A percentile compares a stretch with the other conserved stretches of the same genome.
Conservation (phyloP, 2,113 vertebrate genomes). For the Steatornis caripensis region DNA sequence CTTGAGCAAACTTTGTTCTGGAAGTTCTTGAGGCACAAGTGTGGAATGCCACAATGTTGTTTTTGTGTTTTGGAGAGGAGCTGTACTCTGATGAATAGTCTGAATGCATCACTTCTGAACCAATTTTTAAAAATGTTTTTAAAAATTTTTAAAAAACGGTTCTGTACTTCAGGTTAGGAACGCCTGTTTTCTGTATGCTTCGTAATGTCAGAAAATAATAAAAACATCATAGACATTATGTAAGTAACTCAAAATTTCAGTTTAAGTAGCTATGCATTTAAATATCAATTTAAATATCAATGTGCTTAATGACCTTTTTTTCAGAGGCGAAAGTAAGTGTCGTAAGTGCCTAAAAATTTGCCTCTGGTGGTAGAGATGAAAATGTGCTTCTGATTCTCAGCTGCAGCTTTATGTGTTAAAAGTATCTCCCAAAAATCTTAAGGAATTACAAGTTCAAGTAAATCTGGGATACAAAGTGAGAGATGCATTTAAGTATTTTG, state of each 20-base stretch:
- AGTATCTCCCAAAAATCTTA: neutral
- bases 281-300: neutral
- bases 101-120: neutral
- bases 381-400: neutral
- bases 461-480: neutral
- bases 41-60: neutral
- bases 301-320: neutral
- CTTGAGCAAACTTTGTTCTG: neutral
- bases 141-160: neutral
- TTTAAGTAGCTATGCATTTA: neutral
- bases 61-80: neutral
- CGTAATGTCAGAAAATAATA: neutral
- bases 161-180: neutral
- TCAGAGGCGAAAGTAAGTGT: neutral
- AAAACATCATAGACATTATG: neutral
- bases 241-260: neutral
- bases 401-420: neutral
- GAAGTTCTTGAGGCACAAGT: neutral
- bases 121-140: fast-evolving
- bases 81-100: neutral
- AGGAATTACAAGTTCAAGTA: neutral
- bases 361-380: neutral
- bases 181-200: neutral
- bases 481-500: neutral
- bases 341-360: neutral